These are phyloP conservation scores for Protophormia terraenovae DNA, from an alignment of 2,888 invertebrate species.

Conservation along the genomic window DNA sequence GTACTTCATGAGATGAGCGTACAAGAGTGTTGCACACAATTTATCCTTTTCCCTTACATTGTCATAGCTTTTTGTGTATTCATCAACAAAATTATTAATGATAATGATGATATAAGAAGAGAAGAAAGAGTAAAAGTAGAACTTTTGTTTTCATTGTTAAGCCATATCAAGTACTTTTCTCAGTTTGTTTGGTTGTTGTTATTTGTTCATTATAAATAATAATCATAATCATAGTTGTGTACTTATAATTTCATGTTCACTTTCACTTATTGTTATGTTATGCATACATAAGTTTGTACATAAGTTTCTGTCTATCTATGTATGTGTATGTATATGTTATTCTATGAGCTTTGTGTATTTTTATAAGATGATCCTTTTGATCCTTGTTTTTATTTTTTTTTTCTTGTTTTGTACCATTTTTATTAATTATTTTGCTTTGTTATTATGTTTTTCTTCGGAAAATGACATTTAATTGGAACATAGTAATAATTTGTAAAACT, in stretches of 20 bases:
- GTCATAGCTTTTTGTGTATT: constrained; percentile 11
- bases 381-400: constrained; percentile 21
- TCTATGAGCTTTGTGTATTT: neutral
- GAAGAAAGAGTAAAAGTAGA: constrained; percentile 26
- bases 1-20: neutral
- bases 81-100: constrained; percentile 44
- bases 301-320: neutral
- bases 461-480: constrained; percentile 56
- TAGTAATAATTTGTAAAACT: constrained; percentile 19
- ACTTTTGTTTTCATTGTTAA: constrained; percentile 50
- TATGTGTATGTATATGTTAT: neutral
- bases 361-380: constrained; percentile 46
- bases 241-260: constrained; percentile 59
- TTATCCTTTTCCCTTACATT: neutral
- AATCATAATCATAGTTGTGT: constrained; percentile 6
- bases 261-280: constrained; percentile 55
- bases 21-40: neutral
- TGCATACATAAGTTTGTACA: neutral
- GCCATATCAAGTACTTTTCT: constrained; percentile 33
- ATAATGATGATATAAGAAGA: neutral
- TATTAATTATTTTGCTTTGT: constrained; percentile 40
- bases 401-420: neutral
- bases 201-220: constrained; percentile 47
- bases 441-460: constrained; percentile 27
- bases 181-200: constrained; percentile 16